Conservation (phyloP, 2,797 vertebrate genomes). For the Luscinia megarhynchos region DNA sequence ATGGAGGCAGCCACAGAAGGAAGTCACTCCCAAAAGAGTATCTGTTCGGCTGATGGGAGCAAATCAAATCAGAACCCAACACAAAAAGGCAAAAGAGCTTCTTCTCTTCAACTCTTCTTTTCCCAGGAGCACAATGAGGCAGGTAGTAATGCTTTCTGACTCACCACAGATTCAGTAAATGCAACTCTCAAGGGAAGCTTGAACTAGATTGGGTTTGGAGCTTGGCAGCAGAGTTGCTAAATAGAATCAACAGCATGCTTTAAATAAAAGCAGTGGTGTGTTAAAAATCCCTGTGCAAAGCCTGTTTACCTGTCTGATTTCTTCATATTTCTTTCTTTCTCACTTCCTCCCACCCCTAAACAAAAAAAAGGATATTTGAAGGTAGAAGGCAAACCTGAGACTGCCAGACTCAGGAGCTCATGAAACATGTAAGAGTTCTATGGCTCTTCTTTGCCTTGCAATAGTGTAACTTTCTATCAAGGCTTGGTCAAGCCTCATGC, state of each 20-base stretch:
- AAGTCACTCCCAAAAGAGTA: neutral
- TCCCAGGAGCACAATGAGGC: neutral
- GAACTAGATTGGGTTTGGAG: conserved; percentile 24
- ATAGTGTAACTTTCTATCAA: neutral
- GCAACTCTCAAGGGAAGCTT: neutral
- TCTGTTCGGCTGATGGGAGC: neutral
- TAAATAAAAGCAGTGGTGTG: conserved; percentile 26
- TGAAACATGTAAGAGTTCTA: neutral
- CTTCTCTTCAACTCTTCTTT: neutral
- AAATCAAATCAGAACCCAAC: neutral
- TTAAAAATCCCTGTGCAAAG: conserved; percentile 20
- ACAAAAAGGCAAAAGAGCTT: neutral
- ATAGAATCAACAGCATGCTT: neutral
- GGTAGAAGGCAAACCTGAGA: neutral
- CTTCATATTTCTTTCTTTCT: neutral
- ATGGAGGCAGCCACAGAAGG: neutral
- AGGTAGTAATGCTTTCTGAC: neutral
- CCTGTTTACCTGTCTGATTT: neutral
- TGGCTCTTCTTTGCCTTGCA: neutral
- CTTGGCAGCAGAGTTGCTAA: conserved; percentile 28
- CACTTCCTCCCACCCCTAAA: neutral
- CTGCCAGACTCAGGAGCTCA: neutral
- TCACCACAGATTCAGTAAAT: conserved; percentile 31
- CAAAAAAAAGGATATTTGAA: neutral
- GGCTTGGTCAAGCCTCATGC: neutral